These are phyloP conservation scores for Brachionus plicatilis DNA, from an alignment of 1,140 invertebrate genomes.

Conservation along the genomic window DNA sequence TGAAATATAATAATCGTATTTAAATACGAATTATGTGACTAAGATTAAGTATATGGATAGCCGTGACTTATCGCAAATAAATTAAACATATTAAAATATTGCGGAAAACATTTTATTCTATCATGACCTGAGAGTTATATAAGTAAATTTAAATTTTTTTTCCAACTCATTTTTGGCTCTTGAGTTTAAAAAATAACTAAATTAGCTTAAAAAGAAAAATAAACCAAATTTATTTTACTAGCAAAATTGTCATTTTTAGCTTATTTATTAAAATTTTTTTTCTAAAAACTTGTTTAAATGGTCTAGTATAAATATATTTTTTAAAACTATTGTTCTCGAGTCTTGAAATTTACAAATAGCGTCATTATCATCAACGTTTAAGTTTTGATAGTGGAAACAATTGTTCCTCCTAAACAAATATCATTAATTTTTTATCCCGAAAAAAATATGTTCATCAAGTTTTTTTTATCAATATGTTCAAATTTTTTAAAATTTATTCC, in stretches of 20 bases:
- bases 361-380: conserved; percentile 2
- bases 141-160: not conserved
- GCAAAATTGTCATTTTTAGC: not conserved
- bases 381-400: conserved; percentile 25
- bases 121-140: not conserved
- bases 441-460: conserved; percentile 31
- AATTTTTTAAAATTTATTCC: not conserved
- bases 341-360: not conserved
- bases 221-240: not conserved
- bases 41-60: not conserved
- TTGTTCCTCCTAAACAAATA: conserved; percentile 5
- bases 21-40: not conserved
- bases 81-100: not conserved
- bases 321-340: not conserved
- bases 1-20: not conserved
- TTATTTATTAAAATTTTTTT: not conserved
- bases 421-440: not conserved
- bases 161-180: not conserved
- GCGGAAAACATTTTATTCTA: not conserved
- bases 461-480: conserved; percentile 35
- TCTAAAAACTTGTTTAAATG: not conserved
- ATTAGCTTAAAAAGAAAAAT: not conserved
- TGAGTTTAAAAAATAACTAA: not conserved
- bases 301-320: not conserved
- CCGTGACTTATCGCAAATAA: not conserved